Evolutionary conservation across 2,113 vertebrate species (phyloP).

Genomic region (Propithecus coquereli): DNA sequence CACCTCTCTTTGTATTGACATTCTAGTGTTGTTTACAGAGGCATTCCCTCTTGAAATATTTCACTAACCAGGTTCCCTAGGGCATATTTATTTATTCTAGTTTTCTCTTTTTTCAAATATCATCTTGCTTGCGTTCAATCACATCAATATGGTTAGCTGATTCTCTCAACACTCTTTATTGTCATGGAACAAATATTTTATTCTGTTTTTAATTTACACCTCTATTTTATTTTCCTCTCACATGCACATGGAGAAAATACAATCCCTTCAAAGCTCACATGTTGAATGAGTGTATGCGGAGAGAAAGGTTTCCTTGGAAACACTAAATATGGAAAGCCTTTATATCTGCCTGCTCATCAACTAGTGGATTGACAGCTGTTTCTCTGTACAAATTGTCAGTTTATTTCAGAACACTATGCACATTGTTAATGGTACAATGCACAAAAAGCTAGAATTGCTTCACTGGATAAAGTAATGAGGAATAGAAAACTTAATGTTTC

Average conservation of each 20-base stretch:
- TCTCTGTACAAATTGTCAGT: constrained; percentile 25
- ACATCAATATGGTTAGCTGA: constrained; percentile 29
- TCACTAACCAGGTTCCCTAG: constrained; percentile 3
- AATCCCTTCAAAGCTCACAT: not conserved
- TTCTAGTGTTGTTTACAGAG: not conserved
- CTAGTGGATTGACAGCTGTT: constrained; percentile 48
- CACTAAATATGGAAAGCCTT: constrained; percentile 39
- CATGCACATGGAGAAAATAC: not conserved
- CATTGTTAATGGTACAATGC: constrained; percentile 25
- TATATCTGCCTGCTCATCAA: constrained; percentile 32
- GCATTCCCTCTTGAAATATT: constrained; percentile 33
- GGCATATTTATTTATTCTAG: constrained; percentile 22
- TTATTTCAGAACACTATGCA: not conserved
- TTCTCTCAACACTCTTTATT: constrained; percentile 18
- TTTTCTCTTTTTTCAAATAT: constrained; percentile 22
- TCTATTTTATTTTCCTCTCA: constrained; percentile 53
- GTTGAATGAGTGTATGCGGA: not conserved
- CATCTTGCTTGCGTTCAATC: constrained; percentile 34
- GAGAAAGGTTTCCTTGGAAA: constrained; percentile 61
- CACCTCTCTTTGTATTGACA: not conserved
- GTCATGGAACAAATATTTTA: constrained; percentile 12
- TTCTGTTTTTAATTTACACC: constrained; percentile 6
- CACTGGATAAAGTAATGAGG: not conserved
- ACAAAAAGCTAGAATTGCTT: constrained; percentile 25
- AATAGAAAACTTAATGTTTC: not conserved